Conservation (phyloP, 23 tunicate genomes). For the Botrylloides violaceus region DNA sequence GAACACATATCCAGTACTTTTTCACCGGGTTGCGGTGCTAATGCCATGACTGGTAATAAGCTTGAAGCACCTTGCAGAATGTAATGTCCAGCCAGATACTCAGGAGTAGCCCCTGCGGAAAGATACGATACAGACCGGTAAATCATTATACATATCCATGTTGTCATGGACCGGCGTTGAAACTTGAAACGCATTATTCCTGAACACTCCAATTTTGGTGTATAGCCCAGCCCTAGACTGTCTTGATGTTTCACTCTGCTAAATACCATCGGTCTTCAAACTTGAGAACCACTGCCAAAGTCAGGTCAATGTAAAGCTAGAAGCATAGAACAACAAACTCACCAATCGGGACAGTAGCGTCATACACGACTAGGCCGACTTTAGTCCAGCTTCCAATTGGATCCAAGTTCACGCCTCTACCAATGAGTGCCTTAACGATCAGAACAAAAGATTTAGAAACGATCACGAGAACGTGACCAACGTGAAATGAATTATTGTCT, state of each 20-base stretch:
- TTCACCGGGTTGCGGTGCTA: constrained; percentile 97
- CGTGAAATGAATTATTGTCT: neutral
- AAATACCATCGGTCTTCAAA: too few relatives aligned
- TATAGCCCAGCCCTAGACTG: too few relatives aligned
- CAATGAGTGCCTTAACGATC: constrained; percentile 79
- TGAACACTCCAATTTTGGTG: too few relatives aligned
- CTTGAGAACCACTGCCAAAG: too few relatives aligned
- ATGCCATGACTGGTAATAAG: constrained; percentile 92
- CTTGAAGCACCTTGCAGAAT: constrained; percentile 98
- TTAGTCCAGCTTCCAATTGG: constrained; percentile 98
- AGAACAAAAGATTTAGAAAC: too few relatives aligned
- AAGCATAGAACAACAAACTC: neutral
- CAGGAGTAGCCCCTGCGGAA: constrained; percentile 81
- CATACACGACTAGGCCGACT: constrained; percentile 94
- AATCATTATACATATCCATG: too few relatives aligned
- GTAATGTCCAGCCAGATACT: constrained; percentile 96
- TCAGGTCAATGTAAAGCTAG: neutral
- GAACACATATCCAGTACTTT: constrained; percentile 94
- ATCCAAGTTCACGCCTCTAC: constrained; percentile 93
- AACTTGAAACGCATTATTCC: too few relatives aligned
- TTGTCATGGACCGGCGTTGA: too few relatives aligned
- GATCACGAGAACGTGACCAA: neutral
- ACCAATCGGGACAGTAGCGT: constrained; percentile 87
- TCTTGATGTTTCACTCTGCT: too few relatives aligned
- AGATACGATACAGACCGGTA: neutral